Evolutionary conservation across 2,888 invertebrate species (phyloP), one percentile per base, ranked within the genome.

Genomic region (Ennomos erosarius): DNA sequence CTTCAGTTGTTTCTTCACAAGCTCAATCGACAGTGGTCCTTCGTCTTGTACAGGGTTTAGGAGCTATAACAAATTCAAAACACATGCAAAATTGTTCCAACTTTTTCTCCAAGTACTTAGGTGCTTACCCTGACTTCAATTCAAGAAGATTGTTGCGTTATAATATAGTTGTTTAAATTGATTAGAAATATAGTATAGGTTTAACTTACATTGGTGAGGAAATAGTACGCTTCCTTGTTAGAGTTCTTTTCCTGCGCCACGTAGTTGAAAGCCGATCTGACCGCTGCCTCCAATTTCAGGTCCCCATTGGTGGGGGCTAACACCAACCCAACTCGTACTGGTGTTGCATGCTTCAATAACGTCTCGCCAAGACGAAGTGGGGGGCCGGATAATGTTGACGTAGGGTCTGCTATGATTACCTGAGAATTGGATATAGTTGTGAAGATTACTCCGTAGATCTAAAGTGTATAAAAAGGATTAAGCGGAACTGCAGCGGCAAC

Each of bases 201-300:
- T 10, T 11, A 16, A 80, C 88, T 85, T 81, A 98, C 96, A 87
- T 97, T 97, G 33, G 96, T 96, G 13, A 99, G 91, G 82, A 99
- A 98, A 64, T 96, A 95, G 37, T 98, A 93, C 0, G 98, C 99
- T 52, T 96, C 94, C 53, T 95, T 90, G 49, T 92, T 93, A 0
- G 96, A 92, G 77, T 95, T 95, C 76, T 95, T 95, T 65, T 95
- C 95, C 78, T 97, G 96, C 0, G 95, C 94, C 10, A 99, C 94
- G 83, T 97, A 99, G 87, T 99, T 98, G 86, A 96, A 99, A 0
- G 98, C 97, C 71, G 97, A 96, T 9, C 97, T 93, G 59, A 98
- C 91, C 13, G 98, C 98, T 1, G 97, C 95, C 35, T 97, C 96
- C 0, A 97, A 94, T 81, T 96, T 95, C 0, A 95, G 95, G 59